These are phyloP conservation scores for Centroberyx gerrardi DNA, from an alignment of 2,797 vertebrate genomes.

Conservation along the genomic window DNA sequence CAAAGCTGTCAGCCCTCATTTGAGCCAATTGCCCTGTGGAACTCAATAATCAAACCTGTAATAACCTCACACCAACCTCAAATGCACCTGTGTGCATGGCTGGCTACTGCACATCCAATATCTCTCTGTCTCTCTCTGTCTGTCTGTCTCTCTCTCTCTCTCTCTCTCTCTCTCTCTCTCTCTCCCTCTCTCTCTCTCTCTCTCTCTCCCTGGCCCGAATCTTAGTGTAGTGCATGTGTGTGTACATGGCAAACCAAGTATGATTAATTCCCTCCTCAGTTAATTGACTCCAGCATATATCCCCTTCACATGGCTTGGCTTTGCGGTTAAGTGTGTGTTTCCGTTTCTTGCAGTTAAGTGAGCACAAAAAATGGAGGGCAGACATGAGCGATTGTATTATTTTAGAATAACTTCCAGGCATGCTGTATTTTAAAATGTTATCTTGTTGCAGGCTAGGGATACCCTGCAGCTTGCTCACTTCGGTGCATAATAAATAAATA, in stretches of 20 bases:
- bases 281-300: slow-evolving; percentile 41
- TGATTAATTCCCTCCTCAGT: slow-evolving; percentile 57
- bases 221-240: slow-evolving; percentile 51
- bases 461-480: slow-evolving; percentile 14
- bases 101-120: slow-evolving; percentile 46
- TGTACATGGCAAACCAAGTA: slow-evolving; percentile 51
- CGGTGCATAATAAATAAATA: slow-evolving; percentile 18
- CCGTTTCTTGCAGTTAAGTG: slow-evolving; percentile 16
- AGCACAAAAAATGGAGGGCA: slow-evolving; percentile 9
- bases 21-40: slow-evolving; percentile 83
- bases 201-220: slow-evolving; percentile 44
- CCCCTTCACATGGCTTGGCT: slow-evolving; percentile 15
- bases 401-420: slow-evolving; percentile 7
- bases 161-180: slow-evolving; percentile 31
- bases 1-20: slow-evolving; percentile 85
- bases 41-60: slow-evolving; percentile 84
- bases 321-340: slow-evolving; percentile 1
- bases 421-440: slow-evolving; percentile 25
- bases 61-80: slow-evolving; percentile 78
- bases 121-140: slow-evolving; percentile 17
- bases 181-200: slow-evolving; percentile 10
- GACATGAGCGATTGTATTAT: neutral
- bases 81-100: slow-evolving; percentile 50
- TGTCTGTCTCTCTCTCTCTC: slow-evolving; percentile 1
- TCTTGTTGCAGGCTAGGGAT: slow-evolving; percentile 17